These are phyloP conservation scores for Hipparchia semele DNA, from an alignment of 2,888 invertebrate genomes.

Conservation along the genomic window DNA sequence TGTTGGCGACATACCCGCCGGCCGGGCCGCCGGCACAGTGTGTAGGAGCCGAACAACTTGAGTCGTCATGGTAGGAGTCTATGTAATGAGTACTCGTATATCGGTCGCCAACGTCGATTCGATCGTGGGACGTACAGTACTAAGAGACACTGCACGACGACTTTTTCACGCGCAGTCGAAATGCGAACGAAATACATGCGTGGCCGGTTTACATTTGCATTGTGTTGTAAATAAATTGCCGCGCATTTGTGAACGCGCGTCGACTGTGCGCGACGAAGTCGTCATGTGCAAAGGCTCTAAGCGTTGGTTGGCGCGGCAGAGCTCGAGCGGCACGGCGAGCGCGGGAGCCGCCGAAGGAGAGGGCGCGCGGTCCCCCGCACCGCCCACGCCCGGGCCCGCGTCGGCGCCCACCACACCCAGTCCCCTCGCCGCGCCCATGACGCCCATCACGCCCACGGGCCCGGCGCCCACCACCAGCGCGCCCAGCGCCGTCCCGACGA, in stretches of 20 bases:
- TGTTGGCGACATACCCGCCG: no score
- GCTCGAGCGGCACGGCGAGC: conserved; percentile 57
- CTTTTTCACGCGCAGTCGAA: background rate
- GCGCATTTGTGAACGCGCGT: background rate
- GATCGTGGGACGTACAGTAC: conserved; percentile 37
- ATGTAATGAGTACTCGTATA: conserved; percentile 19
- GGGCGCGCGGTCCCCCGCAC: conserved; percentile 46
- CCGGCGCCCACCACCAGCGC: conserved; percentile 42
- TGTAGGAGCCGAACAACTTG: no score
- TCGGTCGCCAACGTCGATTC: conserved; percentile 27
- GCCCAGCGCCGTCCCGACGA: conserved; percentile 40
- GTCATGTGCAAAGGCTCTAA: conserved; percentile 39
- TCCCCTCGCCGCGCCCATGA: conserved; percentile 69
- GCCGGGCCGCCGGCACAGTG: no score
- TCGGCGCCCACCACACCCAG: conserved; percentile 41
- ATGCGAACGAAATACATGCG: background rate
- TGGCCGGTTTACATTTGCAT: background rate
- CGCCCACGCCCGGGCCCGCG: conserved; percentile 46
- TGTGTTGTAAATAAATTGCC: background rate
- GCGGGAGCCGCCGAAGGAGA: conserved; percentile 61
- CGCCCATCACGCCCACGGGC: conserved; percentile 43
- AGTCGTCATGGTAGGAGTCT: conserved; percentile 30
- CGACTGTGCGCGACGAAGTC: background rate
- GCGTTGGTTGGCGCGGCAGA: conserved; percentile 67
- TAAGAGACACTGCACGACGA: conserved; percentile 26